Percentiles rank a stretch among this genome's conserved stretches.
These are phyloP conservation scores for Myathropa florea DNA, from an alignment of 2,888 invertebrate genomes.

Conservation along the genomic window DNA sequence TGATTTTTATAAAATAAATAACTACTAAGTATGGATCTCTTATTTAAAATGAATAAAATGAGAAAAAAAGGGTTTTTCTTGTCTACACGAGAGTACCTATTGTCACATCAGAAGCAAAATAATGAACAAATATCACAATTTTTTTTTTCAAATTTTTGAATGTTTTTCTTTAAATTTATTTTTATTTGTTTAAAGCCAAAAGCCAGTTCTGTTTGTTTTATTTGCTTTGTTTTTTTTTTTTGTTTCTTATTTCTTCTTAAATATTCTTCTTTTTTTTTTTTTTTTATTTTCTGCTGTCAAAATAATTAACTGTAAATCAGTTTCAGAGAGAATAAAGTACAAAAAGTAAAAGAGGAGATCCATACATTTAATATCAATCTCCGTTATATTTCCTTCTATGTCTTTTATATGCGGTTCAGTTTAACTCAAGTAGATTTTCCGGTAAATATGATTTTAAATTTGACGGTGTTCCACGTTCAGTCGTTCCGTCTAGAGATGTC, in stretches of 20 bases:
- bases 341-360: not conserved
- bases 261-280: not conserved
- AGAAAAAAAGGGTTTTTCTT: not conserved
- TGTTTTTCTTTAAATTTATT: not conserved
- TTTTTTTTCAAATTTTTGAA: not conserved
- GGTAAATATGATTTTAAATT: slow-evolving; percentile 93
- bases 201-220: slow-evolving; percentile 8
- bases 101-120: slow-evolving; percentile 5
- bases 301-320: not conserved
- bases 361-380: slow-evolving; percentile 25
- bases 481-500: slow-evolving; percentile 85
- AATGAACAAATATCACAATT: not conserved
- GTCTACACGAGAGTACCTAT: not conserved
- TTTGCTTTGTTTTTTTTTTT: slow-evolving; percentile 8
- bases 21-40: not conserved
- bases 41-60: not conserved
- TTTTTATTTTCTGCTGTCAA: not conserved
- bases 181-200: not conserved
- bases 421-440: slow-evolving; percentile 92
- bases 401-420: slow-evolving; percentile 82
- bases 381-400: slow-evolving; percentile 43
- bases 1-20: no score
- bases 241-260: not conserved
- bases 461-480: slow-evolving; percentile 91
- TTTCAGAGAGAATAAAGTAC: not conserved